A percentile compares a stretch with the other conserved stretches of the same genome.
These are phyloP conservation scores for Tarsius wallacei DNA, from an alignment of 2,797 vertebrate genomes.

Conservation along the genomic window DNA sequence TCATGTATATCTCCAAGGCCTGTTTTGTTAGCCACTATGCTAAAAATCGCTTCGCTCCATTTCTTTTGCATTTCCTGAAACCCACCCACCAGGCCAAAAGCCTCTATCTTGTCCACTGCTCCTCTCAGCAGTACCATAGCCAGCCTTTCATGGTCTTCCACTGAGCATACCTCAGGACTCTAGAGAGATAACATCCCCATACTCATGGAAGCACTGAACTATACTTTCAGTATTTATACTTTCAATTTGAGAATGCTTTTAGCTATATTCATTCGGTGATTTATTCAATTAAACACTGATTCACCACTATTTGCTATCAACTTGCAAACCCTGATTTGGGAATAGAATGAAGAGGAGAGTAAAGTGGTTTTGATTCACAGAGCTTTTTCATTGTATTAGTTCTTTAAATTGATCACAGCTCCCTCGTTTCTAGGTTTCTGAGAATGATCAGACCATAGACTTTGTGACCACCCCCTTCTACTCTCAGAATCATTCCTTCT, in stretches of 20 bases:
- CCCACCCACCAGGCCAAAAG: not conserved
- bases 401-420: not conserved
- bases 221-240: not conserved
- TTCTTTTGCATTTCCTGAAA: not conserved
- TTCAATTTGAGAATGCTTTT: not conserved
- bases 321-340: not conserved
- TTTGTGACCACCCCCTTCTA: not conserved
- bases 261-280: not conserved
- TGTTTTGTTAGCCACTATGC: not conserved
- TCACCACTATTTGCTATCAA: not conserved
- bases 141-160: not conserved
- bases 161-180: not conserved
- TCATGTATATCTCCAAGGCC: not conserved
- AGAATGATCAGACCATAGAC: not conserved
- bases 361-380: not conserved
- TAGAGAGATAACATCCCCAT: not conserved
- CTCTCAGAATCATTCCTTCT: not conserved
- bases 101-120: not conserved
- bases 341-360: not conserved
- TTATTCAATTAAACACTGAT: not conserved
- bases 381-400: not conserved
- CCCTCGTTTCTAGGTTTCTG: not conserved
- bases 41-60: not conserved
- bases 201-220: not conserved
- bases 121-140: rapidly evolving